phyloP scores from a whole-genome alignment of 2,797 vertebrate species.

The Lateolabrax maculatus region DNA sequence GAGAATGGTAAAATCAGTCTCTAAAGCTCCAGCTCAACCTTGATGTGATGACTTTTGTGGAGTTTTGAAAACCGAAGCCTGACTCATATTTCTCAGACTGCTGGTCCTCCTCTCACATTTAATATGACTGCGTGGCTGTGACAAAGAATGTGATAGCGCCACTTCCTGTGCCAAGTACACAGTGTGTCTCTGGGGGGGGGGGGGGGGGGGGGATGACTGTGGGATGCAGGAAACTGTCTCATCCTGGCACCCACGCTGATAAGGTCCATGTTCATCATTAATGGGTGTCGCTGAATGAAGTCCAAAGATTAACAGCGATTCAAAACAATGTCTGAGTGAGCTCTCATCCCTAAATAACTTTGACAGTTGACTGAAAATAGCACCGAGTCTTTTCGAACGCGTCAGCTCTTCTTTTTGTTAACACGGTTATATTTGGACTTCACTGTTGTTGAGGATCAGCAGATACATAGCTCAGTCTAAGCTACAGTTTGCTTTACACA shows the following conservation, averaged over 20 bases:
- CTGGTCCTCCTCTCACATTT: conserved; percentile 70
- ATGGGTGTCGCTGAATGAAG: conserved; percentile 49
- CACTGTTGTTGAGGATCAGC: conserved; percentile 30
- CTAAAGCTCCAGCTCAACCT: conserved; percentile 44
- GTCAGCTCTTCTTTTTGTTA: conserved; percentile 56
- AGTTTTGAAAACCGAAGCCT: conserved; percentile 61
- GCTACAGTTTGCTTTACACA: conserved; percentile 2
- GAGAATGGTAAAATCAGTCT: conserved; percentile 28
- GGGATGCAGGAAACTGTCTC: conserved; percentile 62
- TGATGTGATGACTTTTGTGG: conserved; percentile 55
- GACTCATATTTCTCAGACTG: conserved; percentile 77
- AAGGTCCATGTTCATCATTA: conserved; percentile 53
- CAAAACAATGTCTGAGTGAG: conserved; percentile 49
- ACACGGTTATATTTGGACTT: conserved; percentile 46
- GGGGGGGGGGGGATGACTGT: conserved; percentile 19
- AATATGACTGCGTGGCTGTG: conserved; percentile 70
- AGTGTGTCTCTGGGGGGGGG: conserved; percentile 60
- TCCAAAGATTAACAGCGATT: conserved; percentile 45
- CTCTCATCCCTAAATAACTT: conserved; percentile 51
- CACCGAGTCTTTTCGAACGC: conserved; percentile 13
- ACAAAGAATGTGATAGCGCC: conserved; percentile 77
- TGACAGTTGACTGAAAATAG: conserved; percentile 55
- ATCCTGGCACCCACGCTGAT: conserved; percentile 57
- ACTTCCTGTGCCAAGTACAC: conserved; percentile 79
- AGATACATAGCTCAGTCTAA: conserved; percentile 10